Base-by-base conservation (phyloP, 2,888 invertebrate genomes). In the Ophonus ardosiacus region DNA sequence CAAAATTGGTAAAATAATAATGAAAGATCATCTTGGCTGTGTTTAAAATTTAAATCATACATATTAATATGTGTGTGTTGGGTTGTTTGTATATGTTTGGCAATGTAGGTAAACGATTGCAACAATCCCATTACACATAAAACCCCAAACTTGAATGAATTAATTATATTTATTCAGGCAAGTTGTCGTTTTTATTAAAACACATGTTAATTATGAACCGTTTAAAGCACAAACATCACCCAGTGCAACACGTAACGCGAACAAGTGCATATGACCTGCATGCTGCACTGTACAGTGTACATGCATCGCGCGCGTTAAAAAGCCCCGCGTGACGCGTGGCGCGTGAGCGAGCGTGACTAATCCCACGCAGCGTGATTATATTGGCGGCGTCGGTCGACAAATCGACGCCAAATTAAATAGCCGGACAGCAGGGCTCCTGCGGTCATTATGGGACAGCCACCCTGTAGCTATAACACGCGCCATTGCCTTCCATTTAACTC, bases 341-440 rank as follows among this genome's bases (percentile, higher is more conserved):
- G 81, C 81, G 81, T 63, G 81, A 65, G 38, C 71, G 51, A 65
- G 82, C 82, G 82, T 82, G 82, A 82, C 82, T 74, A 82, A 71
- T 71, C 68, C 68, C 82, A 56, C 89, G 89, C 88, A 88, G 88
- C 89, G 89, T 89, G 89, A 90, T 89, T 89, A 89, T 89, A 90
- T 89, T 90, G 88, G 88, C 89, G 89, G 89, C 90, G 89, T 31
- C 31, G 31, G 31, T 31, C 89, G 89, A 90, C 90, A 90, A 90
- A 90, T 90, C 90, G 90, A 89, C 89, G 89, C 90, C 90, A 90
- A 90, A 90, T 90, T 89, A 90, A 90, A 90, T 90, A 90, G 90
- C 88, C 89, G 90, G 89, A 89, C 90, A 90, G 5, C 31, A 31
- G 5, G 31, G 31, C 31, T 31, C 31, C 31, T 31, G 31, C 31